phyloP scores from a whole-genome alignment of 2,113 vertebrate species.

The Cephalopterus ornatus region DNA sequence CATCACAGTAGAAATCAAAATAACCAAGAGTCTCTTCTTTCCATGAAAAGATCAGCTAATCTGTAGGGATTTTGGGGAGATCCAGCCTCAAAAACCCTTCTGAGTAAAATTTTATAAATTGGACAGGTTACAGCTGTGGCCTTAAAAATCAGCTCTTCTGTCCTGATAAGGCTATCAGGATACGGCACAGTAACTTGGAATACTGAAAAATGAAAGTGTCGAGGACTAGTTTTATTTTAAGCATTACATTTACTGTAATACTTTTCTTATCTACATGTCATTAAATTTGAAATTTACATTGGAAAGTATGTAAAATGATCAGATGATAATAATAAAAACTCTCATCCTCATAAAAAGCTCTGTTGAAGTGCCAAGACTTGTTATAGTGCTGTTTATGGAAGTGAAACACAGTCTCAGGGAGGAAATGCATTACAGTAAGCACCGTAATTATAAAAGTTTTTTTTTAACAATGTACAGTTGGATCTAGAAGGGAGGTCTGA shows the following conservation, averaged over 20 bases:
- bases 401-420: neutral
- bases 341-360: neutral
- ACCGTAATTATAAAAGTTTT: neutral
- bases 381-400: neutral
- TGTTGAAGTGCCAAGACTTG: neutral
- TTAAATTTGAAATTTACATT: neutral
- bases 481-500: neutral
- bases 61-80: neutral
- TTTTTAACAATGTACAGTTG: rapidly evolving
- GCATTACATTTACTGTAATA: neutral
- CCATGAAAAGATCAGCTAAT: neutral
- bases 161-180: neutral
- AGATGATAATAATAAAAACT: neutral
- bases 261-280: neutral
- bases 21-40: neutral
- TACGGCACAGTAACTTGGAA: neutral
- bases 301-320: neutral
- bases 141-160: neutral
- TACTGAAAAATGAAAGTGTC: neutral
- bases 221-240: neutral
- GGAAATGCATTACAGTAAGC: neutral
- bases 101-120: neutral
- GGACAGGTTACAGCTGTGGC: neutral
- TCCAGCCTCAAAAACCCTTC: neutral
- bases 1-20: neutral